phyloP scores from a whole-genome alignment of 2,797 vertebrate genomes.

The Kryptolebias ocellatus region DNA sequence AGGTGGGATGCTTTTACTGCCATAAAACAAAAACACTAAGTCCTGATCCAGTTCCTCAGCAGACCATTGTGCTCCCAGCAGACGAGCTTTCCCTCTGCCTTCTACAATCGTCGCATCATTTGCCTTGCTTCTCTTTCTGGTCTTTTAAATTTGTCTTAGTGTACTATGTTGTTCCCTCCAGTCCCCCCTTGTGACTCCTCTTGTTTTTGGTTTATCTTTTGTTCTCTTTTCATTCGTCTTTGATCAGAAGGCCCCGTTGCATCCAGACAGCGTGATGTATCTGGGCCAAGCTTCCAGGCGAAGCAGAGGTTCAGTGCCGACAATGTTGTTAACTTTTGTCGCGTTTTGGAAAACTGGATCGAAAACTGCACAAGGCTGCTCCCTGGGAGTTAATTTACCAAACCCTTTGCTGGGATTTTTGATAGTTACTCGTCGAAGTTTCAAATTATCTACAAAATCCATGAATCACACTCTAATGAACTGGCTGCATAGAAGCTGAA shows the following conservation, averaged over 20 bases:
- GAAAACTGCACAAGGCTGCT: constrained; percentile 13
- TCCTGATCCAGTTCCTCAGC: background rate
- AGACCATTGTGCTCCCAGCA: constrained; percentile 1
- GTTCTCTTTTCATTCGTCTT: constrained; percentile 42
- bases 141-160: constrained; percentile 11
- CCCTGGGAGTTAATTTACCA: constrained; percentile 16
- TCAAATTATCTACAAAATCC: background rate
- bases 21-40: background rate
- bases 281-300: constrained; percentile 67
- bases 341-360: constrained; percentile 10
- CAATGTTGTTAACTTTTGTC: constrained; percentile 17
- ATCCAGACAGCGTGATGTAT: constrained; percentile 64
- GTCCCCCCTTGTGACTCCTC: constrained; percentile 12
- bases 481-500: no score
- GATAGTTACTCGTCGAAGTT: background rate
- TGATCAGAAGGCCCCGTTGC: constrained; percentile 62
- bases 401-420: constrained; percentile 18
- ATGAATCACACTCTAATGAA: no score
- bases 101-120: constrained; percentile 1
- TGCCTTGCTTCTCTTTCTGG: background rate
- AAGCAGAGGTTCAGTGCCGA: constrained; percentile 13
- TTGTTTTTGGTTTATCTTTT: constrained; percentile 35
- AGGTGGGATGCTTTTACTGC: background rate
- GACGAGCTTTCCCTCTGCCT: background rate
- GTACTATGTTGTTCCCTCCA: background rate